phyloP scores from a whole-genome alignment of 2,888 invertebrate species.

The Tethea ocularis region DNA sequence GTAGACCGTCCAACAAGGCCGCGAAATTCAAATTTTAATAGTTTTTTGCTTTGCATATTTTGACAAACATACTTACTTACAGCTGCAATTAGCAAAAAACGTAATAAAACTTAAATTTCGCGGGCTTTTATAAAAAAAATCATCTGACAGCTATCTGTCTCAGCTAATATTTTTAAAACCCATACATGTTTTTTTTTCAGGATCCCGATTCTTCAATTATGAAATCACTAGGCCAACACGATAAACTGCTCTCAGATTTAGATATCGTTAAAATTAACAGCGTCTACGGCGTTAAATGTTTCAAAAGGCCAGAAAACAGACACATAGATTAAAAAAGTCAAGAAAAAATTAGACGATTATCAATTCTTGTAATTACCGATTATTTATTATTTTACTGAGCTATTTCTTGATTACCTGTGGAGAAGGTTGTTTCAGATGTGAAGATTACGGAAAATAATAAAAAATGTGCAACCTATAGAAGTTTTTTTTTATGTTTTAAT shows the following conservation, averaged over 20 bases:
- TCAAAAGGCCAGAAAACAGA: slow-evolving; percentile 18
- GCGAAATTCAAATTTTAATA: too few relatives aligned
- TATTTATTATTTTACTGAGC: neutral
- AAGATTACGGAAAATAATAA: neutral
- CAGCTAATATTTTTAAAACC: neutral
- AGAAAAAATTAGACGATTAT: neutral
- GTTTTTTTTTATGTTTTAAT: neutral
- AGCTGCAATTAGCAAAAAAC: too few relatives aligned
- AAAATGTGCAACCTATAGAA: neutral
- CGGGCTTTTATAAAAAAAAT: too few relatives aligned
- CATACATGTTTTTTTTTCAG: slow-evolving; percentile 40
- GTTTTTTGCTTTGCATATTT: too few relatives aligned
- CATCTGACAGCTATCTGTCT: too few relatives aligned
- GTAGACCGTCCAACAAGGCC: too few relatives aligned
- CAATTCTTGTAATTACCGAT: neutral
- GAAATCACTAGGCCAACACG: slow-evolving; percentile 62
- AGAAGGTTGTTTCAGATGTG: neutral
- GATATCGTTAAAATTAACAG: slow-evolving; percentile 72
- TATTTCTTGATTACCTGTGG: neutral
- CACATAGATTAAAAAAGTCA: neutral
- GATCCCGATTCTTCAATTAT: slow-evolving; percentile 67
- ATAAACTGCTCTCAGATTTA: slow-evolving; percentile 53
- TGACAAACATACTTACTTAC: too few relatives aligned
- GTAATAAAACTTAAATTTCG: too few relatives aligned
- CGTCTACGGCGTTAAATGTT: slow-evolving; percentile 64